These are phyloP conservation scores for Raja brachyura DNA, from an alignment of 2,113 vertebrate species.

Conservation along the genomic window DNA sequence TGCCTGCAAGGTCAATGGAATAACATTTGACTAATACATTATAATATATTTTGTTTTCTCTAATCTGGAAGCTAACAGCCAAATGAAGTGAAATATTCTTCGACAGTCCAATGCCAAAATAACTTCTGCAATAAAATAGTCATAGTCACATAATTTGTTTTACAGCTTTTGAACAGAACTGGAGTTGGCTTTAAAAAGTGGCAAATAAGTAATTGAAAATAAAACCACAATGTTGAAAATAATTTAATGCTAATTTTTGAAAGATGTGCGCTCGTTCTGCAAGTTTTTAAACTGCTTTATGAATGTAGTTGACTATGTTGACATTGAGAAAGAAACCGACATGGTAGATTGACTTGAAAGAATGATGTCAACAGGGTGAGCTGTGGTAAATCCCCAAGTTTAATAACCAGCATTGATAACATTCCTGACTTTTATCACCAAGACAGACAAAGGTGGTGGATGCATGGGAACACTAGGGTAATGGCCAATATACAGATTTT, in stretches of 20 bases:
- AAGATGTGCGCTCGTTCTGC: background rate
- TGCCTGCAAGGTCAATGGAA: background rate
- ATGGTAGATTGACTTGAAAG: background rate
- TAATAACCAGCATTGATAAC: background rate
- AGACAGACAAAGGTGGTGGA: background rate
- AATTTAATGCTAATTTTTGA: background rate
- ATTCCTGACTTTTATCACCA: background rate
- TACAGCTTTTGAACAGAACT: background rate
- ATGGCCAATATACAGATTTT: background rate
- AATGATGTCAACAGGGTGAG: background rate
- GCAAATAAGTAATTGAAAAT: background rate
- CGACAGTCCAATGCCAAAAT: background rate
- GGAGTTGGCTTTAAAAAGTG: background rate
- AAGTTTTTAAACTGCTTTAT: background rate
- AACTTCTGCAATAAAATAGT: background rate
- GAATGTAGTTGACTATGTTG: background rate
- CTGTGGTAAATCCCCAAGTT: background rate
- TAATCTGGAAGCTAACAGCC: background rate
- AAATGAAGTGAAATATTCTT: background rate
- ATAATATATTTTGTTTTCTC: background rate
- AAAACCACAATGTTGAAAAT: background rate
- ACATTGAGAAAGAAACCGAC: background rate
- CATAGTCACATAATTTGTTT: background rate
- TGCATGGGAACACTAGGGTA: background rate
- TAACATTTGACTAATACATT: background rate